phyloP scores from a whole-genome alignment of 2,888 invertebrate species.

The Germaria angustata region DNA sequence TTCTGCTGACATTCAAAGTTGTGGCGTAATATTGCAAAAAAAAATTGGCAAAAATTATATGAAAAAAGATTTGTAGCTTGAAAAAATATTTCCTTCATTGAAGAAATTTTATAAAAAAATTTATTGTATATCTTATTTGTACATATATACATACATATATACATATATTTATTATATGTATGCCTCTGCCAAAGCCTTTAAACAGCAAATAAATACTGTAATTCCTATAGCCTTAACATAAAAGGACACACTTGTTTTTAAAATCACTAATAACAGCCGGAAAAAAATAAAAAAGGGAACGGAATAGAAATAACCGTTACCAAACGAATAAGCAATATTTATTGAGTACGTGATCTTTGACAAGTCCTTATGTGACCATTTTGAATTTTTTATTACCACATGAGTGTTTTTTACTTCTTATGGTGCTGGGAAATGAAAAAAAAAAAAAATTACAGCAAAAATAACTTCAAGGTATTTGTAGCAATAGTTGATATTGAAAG shows the following conservation, averaged over 20 bases:
- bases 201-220: constrained; percentile 11
- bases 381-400: constrained; percentile 78
- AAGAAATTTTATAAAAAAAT: too few relatives aligned
- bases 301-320: constrained; percentile 50
- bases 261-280: constrained; percentile 28
- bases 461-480: neutral
- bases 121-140: too few relatives aligned
- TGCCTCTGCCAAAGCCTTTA: neutral
- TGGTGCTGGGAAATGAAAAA: neutral
- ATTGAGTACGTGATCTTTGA: constrained; percentile 81
- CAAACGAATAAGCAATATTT: constrained; percentile 78
- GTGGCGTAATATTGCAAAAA: too few relatives aligned
- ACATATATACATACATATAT: too few relatives aligned
- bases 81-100: too few relatives aligned
- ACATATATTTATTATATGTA: too few relatives aligned
- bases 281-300: constrained; percentile 11
- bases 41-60: too few relatives aligned
- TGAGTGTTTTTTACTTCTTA: constrained; percentile 39
- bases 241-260: constrained; percentile 34
- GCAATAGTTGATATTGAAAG: constrained; percentile 20
- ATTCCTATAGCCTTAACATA: neutral
- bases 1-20: too few relatives aligned
- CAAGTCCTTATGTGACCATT: constrained; percentile 80
- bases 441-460: neutral
- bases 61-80: too few relatives aligned